Percentiles rank a stretch among this genome's conserved stretches.
phyloP scores from a whole-genome alignment of 1,140 invertebrate species.

The Cydia strobilella region DNA sequence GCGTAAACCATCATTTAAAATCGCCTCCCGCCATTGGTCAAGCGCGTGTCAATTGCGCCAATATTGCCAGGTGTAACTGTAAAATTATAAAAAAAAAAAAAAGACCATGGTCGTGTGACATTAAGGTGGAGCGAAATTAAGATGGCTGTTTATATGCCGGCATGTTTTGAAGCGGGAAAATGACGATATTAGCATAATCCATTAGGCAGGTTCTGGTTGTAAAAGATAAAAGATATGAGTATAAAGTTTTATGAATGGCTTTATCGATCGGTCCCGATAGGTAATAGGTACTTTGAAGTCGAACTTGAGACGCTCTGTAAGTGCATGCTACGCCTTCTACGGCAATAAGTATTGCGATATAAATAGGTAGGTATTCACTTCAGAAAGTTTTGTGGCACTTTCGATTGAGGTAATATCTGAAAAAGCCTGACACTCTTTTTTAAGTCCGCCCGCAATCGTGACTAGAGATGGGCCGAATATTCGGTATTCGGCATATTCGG shows the following conservation, averaged over 20 bases:
- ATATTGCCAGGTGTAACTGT: background rate
- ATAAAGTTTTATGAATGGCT: conserved; percentile 7
- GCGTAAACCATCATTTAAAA: too few species aligned
- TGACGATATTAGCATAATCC: background rate
- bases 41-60: background rate
- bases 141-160: conserved; percentile 3
- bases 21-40: background rate
- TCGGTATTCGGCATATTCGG: too few species aligned
- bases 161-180: background rate
- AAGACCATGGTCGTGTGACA: conserved; percentile 36
- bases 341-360: too few species aligned
- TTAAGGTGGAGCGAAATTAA: conserved; percentile 35
- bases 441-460: too few species aligned
- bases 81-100: background rate
- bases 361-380: too few species aligned
- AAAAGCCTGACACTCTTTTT: too few species aligned
- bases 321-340: too few species aligned
- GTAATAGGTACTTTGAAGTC: too few species aligned
- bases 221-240: background rate
- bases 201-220: background rate
- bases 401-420: too few species aligned
- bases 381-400: too few species aligned
- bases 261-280: background rate
- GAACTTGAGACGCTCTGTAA: background rate
- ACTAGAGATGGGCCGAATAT: too few species aligned